Percentiles rank a stretch among this genome's conserved stretches.
Conservation (phyloP, 2,888 invertebrate genomes). For the Willowsia nigromaculata region DNA sequence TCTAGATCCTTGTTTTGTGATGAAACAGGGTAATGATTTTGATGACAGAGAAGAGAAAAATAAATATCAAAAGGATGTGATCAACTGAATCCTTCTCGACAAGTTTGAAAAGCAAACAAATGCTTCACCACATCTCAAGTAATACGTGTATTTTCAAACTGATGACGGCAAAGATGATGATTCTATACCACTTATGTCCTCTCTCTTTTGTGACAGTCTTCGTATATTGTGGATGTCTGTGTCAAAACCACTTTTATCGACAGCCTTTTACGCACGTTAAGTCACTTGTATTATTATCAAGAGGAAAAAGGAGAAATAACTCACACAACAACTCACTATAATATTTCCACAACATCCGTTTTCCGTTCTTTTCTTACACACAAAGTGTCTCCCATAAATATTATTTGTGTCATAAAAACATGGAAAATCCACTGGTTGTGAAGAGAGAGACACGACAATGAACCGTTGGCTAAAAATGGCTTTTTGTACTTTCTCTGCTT, state of each 20-base stretch:
- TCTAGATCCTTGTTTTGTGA: no score
- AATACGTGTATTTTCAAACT: not conserved
- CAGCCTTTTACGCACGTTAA: conserved; percentile 6
- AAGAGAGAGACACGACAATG: not conserved
- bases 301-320: not conserved
- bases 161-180: not conserved
- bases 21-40: not conserved
- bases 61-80: not conserved
- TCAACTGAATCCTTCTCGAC: not conserved
- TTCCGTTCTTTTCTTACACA: not conserved
- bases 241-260: not conserved
- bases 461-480: conserved; percentile 9
- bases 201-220: not conserved
- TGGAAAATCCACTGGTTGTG: conserved; percentile 1
- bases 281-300: not conserved
- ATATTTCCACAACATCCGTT: not conserved
- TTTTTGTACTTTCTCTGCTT: no score
- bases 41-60: not conserved
- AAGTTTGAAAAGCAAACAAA: not conserved
- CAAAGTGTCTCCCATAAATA: not conserved
- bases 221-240: not conserved
- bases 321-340: not conserved
- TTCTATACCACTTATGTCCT: not conserved
- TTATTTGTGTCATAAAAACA: conserved; percentile 29
- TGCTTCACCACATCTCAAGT: no score